Conservation (phyloP, 2,888 invertebrate species). For the Gasteruption jaculator region DNA sequence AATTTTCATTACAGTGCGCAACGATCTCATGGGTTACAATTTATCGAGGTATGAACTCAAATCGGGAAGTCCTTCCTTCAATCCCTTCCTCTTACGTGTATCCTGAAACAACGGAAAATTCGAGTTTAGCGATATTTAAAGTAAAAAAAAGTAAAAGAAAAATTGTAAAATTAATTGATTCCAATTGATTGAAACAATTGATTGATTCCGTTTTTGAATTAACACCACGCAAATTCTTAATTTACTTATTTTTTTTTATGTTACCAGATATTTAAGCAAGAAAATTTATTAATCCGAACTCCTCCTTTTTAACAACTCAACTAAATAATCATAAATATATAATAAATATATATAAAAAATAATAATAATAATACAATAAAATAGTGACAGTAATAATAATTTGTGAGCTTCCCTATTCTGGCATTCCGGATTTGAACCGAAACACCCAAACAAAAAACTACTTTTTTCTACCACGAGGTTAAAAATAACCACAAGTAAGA, state of each 20-base stretch:
- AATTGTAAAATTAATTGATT: constrained; percentile 9
- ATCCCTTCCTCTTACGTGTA: constrained; percentile 97
- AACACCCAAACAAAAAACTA: constrained; percentile 53
- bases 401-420: constrained; percentile 55
- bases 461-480: constrained; percentile 51
- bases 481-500: constrained; percentile 41
- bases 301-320: no score
- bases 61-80: constrained; percentile 96
- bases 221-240: no score
- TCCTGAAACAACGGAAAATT: constrained; percentile 59
- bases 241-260: no score
- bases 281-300: no score
- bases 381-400: no score
- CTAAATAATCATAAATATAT: no score
- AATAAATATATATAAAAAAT: no score
- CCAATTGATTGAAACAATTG: constrained; percentile 2
- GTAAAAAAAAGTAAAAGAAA: no score
- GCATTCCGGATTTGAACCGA: constrained; percentile 38
- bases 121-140: constrained; percentile 34
- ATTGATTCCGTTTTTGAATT: no score
- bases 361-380: no score
- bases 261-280: no score
- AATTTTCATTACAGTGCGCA: constrained; percentile 45
- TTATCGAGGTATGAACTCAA: constrained; percentile 96
- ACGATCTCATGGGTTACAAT: constrained; percentile 69